Evolutionary conservation across 2,888 invertebrate genomes (phyloP).

Genomic region (Oegoconia quadripuncta): DNA sequence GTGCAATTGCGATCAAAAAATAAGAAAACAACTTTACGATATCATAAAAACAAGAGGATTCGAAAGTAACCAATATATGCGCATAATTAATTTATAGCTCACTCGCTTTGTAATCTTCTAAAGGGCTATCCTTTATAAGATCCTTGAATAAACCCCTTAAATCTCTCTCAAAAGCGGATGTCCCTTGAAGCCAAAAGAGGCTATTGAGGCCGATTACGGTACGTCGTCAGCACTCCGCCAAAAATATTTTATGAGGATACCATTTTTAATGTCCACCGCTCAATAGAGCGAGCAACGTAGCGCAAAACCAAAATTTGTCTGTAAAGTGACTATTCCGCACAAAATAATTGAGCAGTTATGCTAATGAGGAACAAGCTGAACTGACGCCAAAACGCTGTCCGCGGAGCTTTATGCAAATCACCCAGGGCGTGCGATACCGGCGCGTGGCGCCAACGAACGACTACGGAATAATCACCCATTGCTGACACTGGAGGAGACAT

Average conservation of each 20-base stretch:
- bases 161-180: too few relatives aligned
- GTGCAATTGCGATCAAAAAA: too few relatives aligned
- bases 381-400: slow-evolving; percentile 68
- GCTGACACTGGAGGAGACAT: background rate
- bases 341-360: slow-evolving; percentile 76
- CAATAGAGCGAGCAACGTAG: slow-evolving; percentile 43
- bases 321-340: slow-evolving; percentile 67
- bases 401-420: slow-evolving; percentile 69
- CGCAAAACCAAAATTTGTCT: slow-evolving; percentile 63
- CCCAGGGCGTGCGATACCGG: slow-evolving; percentile 33
- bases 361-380: slow-evolving; percentile 69
- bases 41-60: too few relatives aligned
- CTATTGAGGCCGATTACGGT: background rate
- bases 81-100: too few relatives aligned
- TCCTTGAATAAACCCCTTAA: too few relatives aligned
- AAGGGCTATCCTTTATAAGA: too few relatives aligned
- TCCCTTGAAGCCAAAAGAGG: background rate
- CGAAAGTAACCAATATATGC: too few relatives aligned
- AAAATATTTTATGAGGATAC: slow-evolving; percentile 18
- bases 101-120: too few relatives aligned
- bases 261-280: slow-evolving; percentile 32
- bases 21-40: too few relatives aligned
- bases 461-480: slow-evolving; percentile 1
- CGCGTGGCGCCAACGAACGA: slow-evolving; percentile 17
- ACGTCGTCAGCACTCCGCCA: slow-evolving; percentile 17